Base-by-base conservation (phyloP, 2,113 vertebrate species). In the Pelvicachromis taeniatus region DNA sequence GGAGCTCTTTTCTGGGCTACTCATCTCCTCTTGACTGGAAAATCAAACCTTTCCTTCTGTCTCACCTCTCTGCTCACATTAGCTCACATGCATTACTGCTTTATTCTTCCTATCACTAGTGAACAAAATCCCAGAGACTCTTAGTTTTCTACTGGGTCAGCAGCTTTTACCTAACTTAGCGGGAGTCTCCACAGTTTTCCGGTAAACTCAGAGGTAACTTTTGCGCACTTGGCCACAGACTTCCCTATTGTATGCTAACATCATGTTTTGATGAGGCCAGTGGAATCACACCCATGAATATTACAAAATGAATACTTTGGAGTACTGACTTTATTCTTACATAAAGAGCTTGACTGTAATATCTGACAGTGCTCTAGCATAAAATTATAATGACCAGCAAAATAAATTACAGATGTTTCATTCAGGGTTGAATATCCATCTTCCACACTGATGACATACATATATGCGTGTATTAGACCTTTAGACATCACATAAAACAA, bases 241-340 rank as follows among this genome's bases (percentile, higher is more conserved):
- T 1, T 21, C 0, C 63, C 3, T 42, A 3, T 42, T 13, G 1
- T 23, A 2, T 26, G 38, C 38, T 42, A 13, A 0, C n/a, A 0
- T 42, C 38, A 42, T 14, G n/a, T 68, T 68, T 68, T 42, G 63
- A 68, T 45, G 12, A 23, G 8, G n/a, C 7, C 21, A 68, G 61
- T 65, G 35, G 61, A 65, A 2, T 40, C 63, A 63, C 5, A 0
- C 1, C 31, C 3, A 42, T 23, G 1, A 68, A 68, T 68, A 68
- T 0, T 23, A 42, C 4, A 68, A 70, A 70, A 0, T 0, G 0
- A 68, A 68, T 68, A 42, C 63, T 68, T 10, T 68, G 35, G 26
- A 26, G 48, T 50, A 4, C 6, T 17, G 48, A 40, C 23, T 68
- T 68, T 38, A 23, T 13, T 42, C 13, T 16, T 70, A 1, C 26